A percentile compares a stretch with the other conserved stretches of the same genome.
Evolutionary conservation across 2,113 vertebrate genomes (phyloP).

Genomic region (Mystacornis crossleyi): DNA sequence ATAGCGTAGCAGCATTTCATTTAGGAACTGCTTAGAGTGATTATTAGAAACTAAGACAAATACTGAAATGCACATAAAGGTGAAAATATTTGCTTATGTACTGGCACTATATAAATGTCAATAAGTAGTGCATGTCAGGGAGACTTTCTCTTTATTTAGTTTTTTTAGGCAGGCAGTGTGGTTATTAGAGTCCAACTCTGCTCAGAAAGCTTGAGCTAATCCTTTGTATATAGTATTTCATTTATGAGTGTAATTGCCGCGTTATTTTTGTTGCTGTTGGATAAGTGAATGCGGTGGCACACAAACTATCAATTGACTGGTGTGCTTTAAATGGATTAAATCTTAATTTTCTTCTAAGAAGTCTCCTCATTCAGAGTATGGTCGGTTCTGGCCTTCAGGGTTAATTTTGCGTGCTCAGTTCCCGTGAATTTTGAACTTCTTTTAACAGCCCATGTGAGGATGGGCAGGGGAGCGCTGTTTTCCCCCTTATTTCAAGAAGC

Average conservation of each 20-base stretch:
- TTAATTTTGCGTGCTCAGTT: not conserved
- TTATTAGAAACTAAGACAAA: not conserved
- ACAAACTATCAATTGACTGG: not conserved
- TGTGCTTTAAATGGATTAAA: not conserved
- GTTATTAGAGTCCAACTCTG: not conserved
- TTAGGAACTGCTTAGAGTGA: not conserved
- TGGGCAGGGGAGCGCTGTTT: not conserved
- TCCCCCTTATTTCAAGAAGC: not conserved
- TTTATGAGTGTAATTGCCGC: not conserved
- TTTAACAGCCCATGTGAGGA: not conserved
- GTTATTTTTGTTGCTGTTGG: not conserved
- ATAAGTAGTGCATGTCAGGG: not conserved
- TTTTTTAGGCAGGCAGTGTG: not conserved
- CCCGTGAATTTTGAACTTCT: not conserved
- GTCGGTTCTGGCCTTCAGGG: not conserved
- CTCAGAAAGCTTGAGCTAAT: slow-evolving; percentile 6
- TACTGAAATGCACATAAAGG: not conserved
- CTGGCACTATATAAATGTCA: not conserved
- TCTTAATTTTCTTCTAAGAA: not conserved
- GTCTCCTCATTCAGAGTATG: not conserved
- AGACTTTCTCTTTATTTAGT: not conserved
- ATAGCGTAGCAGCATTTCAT: not conserved
- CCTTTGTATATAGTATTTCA: not conserved
- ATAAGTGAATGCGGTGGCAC: not conserved
- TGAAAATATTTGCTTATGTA: not conserved